Percentiles rank a stretch among this genome's conserved stretches.
Conservation (phyloP, 2,797 vertebrate species). For the Carduelis carduelis region DNA sequence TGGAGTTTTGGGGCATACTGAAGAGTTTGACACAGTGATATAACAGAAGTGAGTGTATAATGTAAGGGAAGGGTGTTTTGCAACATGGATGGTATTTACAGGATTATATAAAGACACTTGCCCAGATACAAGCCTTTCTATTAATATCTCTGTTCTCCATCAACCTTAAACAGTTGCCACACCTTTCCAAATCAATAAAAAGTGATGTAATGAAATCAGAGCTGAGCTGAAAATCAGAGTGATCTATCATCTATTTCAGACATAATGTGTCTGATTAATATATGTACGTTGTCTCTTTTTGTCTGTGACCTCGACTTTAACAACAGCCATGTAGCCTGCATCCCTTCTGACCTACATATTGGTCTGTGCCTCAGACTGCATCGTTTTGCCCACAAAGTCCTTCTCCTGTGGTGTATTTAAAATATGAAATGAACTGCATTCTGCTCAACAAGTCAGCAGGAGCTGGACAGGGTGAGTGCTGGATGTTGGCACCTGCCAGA, state of each 20-base stretch:
- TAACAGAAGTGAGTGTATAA: not conserved
- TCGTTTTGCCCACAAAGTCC: not conserved
- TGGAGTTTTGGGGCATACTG: not conserved
- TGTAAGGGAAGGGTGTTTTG: not conserved
- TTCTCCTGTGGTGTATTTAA: not conserved
- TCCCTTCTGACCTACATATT: not conserved
- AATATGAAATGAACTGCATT: not conserved
- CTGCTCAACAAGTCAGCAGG: not conserved
- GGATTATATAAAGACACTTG: not conserved
- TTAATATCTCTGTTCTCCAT: not conserved
- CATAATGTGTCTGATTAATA: not conserved
- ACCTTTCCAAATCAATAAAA: not conserved
- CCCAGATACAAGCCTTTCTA: not conserved
- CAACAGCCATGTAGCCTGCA: not conserved
- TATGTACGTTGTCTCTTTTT: not conserved
- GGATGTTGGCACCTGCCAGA: not conserved
- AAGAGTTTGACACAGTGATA: not conserved
- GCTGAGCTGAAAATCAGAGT: not conserved
- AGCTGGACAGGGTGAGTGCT: accelerated
- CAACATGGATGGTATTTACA: not conserved
- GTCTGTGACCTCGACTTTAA: not conserved
- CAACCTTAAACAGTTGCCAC: not conserved
- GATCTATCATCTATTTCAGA: not conserved
- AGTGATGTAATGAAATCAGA: not conserved
- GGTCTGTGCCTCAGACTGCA: not conserved